Conservation (phyloP, 2,888 invertebrate genomes). For the Andrena trimmerana region DNA sequence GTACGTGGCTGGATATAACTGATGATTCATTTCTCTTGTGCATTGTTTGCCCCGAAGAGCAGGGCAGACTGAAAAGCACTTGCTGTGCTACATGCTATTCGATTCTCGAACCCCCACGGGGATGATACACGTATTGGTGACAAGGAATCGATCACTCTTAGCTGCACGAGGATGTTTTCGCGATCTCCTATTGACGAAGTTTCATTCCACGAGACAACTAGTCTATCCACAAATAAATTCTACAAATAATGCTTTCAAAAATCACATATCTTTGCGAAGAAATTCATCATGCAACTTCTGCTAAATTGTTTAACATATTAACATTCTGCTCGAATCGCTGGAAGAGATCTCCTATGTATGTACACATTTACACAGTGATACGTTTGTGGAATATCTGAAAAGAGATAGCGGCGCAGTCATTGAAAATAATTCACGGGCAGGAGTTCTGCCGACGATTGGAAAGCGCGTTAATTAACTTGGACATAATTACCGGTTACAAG, state of each 20-base stretch:
- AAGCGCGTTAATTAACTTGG: conserved; percentile 39
- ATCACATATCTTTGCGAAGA: not conserved
- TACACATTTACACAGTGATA: not conserved
- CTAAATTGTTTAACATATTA: not conserved
- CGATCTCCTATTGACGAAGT: conserved; percentile 23
- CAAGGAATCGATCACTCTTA: conserved; percentile 63
- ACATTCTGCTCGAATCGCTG: not conserved
- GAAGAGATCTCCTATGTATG: no score
- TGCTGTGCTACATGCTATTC: conserved; percentile 71
- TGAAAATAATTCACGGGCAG: conserved; percentile 7
- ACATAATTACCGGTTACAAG: conserved; percentile 43
- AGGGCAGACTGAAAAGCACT: conserved; percentile 61
- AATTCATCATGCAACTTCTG: not conserved
- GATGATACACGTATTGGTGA: conserved; percentile 58
- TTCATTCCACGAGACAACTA: conserved; percentile 16
- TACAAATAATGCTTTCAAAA: not conserved
- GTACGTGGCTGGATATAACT: conserved; percentile 7
- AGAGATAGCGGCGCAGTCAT: not conserved
- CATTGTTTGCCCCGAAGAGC: conserved; percentile 16
- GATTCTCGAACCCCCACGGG: conserved; percentile 70
- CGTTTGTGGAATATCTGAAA: not conserved
- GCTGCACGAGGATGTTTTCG: conserved; percentile 60
- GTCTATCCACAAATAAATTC: not conserved
- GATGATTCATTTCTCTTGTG: conserved; percentile 31
- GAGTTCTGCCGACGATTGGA: conserved; percentile 12